These are phyloP conservation scores for Drosophila buzzatii DNA, from an alignment of 2,888 invertebrate species.

Conservation along the genomic window DNA sequence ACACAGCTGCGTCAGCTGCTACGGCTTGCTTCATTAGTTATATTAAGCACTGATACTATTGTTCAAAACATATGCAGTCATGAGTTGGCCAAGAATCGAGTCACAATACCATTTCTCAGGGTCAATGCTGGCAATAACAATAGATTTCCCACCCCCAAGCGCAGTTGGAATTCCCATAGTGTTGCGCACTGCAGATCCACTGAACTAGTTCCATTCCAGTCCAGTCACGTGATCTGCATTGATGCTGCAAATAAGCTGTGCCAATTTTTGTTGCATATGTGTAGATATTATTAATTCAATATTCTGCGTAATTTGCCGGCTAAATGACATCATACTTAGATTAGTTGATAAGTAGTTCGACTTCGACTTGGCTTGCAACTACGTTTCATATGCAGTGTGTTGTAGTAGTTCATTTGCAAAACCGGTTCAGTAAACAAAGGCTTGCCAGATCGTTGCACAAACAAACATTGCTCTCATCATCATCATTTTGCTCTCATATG, in stretches of 20 bases:
- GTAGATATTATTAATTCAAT: conserved; percentile 8
- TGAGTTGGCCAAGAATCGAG: conserved; percentile 42
- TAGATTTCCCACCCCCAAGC: conserved; percentile 10
- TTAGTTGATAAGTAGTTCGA: conserved; percentile 41
- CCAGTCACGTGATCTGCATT: conserved; percentile 2
- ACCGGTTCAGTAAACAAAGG: conserved; percentile 55
- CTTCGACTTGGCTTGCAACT: conserved; percentile 39
- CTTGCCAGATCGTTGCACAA: conserved; percentile 51
- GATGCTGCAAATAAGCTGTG: conserved; percentile 3
- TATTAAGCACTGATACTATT: conserved; percentile 38
- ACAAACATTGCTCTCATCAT: conserved; percentile 11
- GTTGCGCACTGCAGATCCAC: conserved; percentile 30
- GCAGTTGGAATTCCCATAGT: conserved; percentile 23
- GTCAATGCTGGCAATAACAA: conserved; percentile 60
- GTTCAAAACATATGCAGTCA: conserved; percentile 14
- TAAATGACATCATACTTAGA: conserved; percentile 48
- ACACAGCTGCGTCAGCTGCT: conserved; percentile 48
- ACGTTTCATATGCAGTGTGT: conserved; percentile 5
- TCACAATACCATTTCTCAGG: conserved; percentile 47
- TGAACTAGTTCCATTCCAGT: conserved; percentile 42
- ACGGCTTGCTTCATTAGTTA: conserved; percentile 26
- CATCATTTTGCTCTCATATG: conserved; percentile 24
- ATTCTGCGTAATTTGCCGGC: conserved; percentile 36
- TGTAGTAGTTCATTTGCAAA: conserved; percentile 51
- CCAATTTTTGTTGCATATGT: neutral